These are phyloP conservation scores for Margaritifera margaritifera DNA, from an alignment of 2,888 invertebrate species.

Conservation along the genomic window DNA sequence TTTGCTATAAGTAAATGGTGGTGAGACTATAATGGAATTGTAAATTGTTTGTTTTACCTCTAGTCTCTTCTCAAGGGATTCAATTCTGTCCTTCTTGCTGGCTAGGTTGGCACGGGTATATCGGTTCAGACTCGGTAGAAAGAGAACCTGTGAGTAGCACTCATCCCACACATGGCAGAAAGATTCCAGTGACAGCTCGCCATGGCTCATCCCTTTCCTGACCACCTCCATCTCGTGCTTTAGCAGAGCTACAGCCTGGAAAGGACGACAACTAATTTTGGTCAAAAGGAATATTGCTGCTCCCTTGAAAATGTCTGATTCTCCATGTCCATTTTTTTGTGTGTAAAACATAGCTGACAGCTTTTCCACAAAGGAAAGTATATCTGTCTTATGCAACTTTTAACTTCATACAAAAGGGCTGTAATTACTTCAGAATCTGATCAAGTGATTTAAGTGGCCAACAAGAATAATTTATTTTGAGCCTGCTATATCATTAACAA, in stretches of 20 bases:
- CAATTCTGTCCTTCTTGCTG: constrained; percentile 95
- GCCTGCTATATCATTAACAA: no score
- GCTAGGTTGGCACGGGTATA: constrained; percentile 96
- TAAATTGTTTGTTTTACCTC: constrained; percentile 76
- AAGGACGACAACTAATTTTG: not conserved
- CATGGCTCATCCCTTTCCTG: constrained; percentile 94
- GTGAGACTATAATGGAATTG: not conserved
- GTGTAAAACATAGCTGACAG: no score
- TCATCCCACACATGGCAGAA: constrained; percentile 97
- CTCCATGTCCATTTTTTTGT: no score
- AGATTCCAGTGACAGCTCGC: constrained; percentile 91
- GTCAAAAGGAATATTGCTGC: no score
- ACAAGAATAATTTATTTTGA: no score
- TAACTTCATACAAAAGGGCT: no score
- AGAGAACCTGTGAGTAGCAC: constrained; percentile 92
- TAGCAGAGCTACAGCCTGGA: constrained; percentile 60
- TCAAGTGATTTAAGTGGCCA: no score
- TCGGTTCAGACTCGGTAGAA: constrained; percentile 90
- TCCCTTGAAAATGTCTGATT: no score
- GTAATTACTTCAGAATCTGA: no score
- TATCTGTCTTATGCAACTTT: no score
- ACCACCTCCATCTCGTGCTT: constrained; percentile 88
- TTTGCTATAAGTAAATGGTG: not conserved
- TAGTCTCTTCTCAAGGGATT: constrained; percentile 91
- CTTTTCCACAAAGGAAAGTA: no score